These are phyloP conservation scores for Neolamprologus tretocephalus DNA, from an alignment of 2,113 vertebrate genomes.

Conservation along the genomic window DNA sequence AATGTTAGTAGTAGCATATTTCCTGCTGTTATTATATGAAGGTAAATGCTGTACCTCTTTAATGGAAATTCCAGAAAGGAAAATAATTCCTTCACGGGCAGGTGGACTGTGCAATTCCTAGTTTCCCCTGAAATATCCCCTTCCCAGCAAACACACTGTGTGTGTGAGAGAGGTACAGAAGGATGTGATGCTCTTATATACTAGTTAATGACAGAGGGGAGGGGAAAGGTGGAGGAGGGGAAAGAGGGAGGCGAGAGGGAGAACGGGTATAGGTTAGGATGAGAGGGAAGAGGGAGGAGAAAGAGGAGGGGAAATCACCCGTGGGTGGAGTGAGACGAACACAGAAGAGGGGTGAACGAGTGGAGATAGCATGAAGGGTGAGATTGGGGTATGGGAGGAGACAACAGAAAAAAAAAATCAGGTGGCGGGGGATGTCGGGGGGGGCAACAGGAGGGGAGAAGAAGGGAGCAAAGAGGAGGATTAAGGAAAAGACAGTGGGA, in stretches of 20 bases:
- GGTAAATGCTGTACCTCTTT: conserved; percentile 42
- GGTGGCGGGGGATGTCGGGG: background rate
- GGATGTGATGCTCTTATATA: conserved; percentile 62
- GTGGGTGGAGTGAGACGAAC: conserved; percentile 15
- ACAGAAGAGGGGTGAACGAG: conserved; percentile 21
- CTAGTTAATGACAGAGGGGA: conserved; percentile 53
- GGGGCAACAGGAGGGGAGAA: background rate
- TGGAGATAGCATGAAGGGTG: conserved; percentile 24
- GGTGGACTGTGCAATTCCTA: conserved; percentile 39
- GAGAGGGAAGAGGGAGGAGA: conserved; percentile 34
- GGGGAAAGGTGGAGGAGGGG: conserved; percentile 58
- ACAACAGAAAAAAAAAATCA: background rate
- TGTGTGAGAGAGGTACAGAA: conserved; percentile 40
- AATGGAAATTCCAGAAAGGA: conserved; percentile 31
- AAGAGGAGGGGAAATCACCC: conserved; percentile 27
- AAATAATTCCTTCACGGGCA: conserved; percentile 31
- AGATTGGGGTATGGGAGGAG: conserved; percentile 22
- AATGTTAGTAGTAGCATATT: background rate
- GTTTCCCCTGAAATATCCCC: conserved; percentile 31
- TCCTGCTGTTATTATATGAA: background rate
- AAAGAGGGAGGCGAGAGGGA: conserved; percentile 18
- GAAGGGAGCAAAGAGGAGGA: background rate
- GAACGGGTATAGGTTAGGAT: conserved; percentile 1
- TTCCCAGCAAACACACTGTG: conserved; percentile 44
- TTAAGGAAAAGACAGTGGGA: conserved; percentile 29